Evolutionary conservation across 2,888 invertebrate species (phyloP), one percentile per base, ranked within the genome.

Genomic region (Aethes cnicana): DNA sequence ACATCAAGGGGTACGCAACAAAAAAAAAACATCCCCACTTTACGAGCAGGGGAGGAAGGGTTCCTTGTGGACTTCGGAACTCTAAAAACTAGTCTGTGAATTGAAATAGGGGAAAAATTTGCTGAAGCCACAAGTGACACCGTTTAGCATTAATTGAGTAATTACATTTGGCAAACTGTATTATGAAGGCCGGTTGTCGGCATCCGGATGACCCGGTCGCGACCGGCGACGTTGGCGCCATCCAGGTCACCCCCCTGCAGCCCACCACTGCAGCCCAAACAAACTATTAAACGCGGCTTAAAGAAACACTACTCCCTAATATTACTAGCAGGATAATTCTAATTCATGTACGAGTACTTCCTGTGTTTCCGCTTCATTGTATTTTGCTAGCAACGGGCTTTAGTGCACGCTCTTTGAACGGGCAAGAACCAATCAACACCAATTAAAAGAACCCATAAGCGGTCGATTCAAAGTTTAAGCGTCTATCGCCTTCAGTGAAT

Each of bases 151-250:
- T 64, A 54, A 53, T 36, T 47, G 46, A 35, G 41, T 54, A 56
- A 73, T 74, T 71, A 70, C 67, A 52, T 72, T 73, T 68, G 55
- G 63, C 64, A 61, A 66, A 66, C 67, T 70, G n/a, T n/a, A n/a
- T n/a, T n/a, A 59, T 54, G 78, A 86, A 85, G 83, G 83, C 70
- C 78, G 72, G 57, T 57, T 54, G 61, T 61, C 70, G 69, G 75
- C 69, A 76, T 73, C 75, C 72, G 65, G 74, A 67, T 85, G 84
- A 87, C 88, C 86, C 81, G 86, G 88, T 84, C 86, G 79, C 77
- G 81, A 72, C 72, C 78, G 72, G 84, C 75, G 86, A 87, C 73
- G 83, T 83, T 82, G 76, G 88, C 64, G 88, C 87, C 78, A 87
- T 89, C 86, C 87, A 82, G 88, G 88, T 87, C 88, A 87, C 75